Percentiles rank a stretch among this genome's conserved stretches.
phyloP scores from a whole-genome alignment of 1,140 invertebrate genomes.

The Armadillidium nasatum region DNA sequence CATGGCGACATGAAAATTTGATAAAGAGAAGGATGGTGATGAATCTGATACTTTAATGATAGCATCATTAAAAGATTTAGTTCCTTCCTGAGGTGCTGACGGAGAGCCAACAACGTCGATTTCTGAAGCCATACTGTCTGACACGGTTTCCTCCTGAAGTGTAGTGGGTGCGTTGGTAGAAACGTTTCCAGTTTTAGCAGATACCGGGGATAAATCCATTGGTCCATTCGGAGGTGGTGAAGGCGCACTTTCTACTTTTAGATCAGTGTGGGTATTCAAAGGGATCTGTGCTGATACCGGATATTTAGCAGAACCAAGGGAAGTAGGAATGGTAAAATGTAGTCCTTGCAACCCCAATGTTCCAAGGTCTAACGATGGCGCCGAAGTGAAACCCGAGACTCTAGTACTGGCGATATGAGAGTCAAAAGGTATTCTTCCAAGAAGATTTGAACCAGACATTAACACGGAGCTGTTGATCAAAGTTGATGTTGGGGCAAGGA shows the following conservation, averaged over 20 bases:
- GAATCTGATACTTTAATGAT: not conserved
- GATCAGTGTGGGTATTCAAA: not conserved
- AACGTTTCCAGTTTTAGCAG: not conserved
- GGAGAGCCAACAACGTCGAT: not conserved
- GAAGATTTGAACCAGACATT: not conserved
- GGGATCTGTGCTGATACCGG: not conserved
- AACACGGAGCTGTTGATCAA: not conserved
- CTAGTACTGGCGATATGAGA: not conserved
- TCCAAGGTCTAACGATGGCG: not conserved
- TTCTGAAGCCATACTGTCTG: not conserved
- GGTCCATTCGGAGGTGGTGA: not conserved
- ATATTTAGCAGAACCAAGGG: not conserved
- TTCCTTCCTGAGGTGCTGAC: not conserved
- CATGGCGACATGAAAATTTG: conserved; percentile 1
- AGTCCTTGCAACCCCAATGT: not conserved
- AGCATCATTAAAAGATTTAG: not conserved
- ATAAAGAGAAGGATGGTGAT: not conserved
- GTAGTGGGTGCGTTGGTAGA: not conserved
- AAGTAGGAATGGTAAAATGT: not conserved
- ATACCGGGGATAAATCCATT: not conserved
- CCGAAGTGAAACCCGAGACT: not conserved
- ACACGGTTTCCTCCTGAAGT: not conserved
- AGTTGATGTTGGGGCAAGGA: not conserved
- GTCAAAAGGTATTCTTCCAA: not conserved
- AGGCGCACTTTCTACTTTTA: not conserved